Percentiles rank a stretch among this genome's conserved stretches.
Conservation (phyloP, 1,140 invertebrate genomes). For the Eciton burchellii region DNA sequence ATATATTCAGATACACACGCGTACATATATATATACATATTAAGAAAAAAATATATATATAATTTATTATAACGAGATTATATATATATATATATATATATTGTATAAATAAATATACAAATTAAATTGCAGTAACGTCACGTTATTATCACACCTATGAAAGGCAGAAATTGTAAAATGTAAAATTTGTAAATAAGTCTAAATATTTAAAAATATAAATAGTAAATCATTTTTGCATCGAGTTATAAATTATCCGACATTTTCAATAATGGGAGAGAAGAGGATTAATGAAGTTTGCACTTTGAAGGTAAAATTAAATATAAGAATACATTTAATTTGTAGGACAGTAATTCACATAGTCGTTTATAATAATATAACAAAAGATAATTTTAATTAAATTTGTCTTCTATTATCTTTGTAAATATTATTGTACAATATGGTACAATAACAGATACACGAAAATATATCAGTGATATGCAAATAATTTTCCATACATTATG, state of each 20-base stretch:
- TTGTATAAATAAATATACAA: slow-evolving; percentile 82
- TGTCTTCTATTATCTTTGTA: too few relatives aligned
- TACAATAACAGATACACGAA: too few relatives aligned
- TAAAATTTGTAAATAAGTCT: slow-evolving; percentile 60
- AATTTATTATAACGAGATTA: slow-evolving; percentile 79
- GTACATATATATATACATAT: slow-evolving; percentile 68
- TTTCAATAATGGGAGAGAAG: neutral
- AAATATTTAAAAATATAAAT: slow-evolving; percentile 61
- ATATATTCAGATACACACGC: slow-evolving; percentile 55
- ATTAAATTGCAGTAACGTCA: slow-evolving; percentile 68
- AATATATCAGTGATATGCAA: too few relatives aligned
- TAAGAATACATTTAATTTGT: too few relatives aligned
- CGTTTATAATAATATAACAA: too few relatives aligned
- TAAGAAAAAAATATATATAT: slow-evolving; percentile 72
- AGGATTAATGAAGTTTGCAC: too few relatives aligned
- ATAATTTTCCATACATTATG: too few relatives aligned
- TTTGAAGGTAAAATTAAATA: too few relatives aligned
- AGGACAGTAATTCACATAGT: too few relatives aligned
- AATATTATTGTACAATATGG: too few relatives aligned
- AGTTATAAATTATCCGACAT: slow-evolving; percentile 48
- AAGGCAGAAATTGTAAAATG: slow-evolving; percentile 43
- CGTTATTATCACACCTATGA: slow-evolving; percentile 65
- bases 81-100: slow-evolving; percentile 31
- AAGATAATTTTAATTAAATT: too few relatives aligned
- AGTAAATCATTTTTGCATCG: slow-evolving; percentile 25